Evolutionary conservation across 1,140 invertebrate species (phyloP), one percentile per base, ranked within the genome.

Genomic region (Brachionus plicatilis): DNA sequence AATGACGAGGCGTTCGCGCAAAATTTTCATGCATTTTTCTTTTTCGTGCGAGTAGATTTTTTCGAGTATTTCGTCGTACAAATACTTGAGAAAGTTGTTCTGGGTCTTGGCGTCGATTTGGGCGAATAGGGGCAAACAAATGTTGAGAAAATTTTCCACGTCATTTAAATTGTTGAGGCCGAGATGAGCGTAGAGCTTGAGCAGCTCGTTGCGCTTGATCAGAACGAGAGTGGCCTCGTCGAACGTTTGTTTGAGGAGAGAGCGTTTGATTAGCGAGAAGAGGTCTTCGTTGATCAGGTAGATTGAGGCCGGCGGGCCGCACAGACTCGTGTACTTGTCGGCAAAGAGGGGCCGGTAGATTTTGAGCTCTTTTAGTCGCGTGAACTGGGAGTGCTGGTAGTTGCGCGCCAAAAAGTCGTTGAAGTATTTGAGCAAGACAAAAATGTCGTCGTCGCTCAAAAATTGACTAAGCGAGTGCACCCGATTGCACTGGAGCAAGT

Each of bases 31-130:
- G 37, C 82, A 83, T 47, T 83, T 68, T 56, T 83, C 82, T 70
- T 83, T 83, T 56, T 83, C 82, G 53, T 83, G 82, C 41, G 68
- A 24, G 43, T 56, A 83, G 37, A 47, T 65, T 24, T 83, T 83
- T 33, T 83, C 82, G 14, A 68, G 29, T 56, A 83, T 56, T 33
- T 83, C 82, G 41, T 83, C 82, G 29, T 68, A 68, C 1, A 83
- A 24, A 14, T 70, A 83, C 37, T 83, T 83, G n/a, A 83, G 37
- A 33, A 83, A 56, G 65, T 72, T 83, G 33, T 68, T 47, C 53
- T 83, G 82, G 8, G 82, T 45, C 41, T 83, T 83, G 20, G 60
- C 60, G 20, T 83, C 82, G 2, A 83, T 27, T 68, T 72, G 53
- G 5, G 27, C 2, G 29, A 84, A 76, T 1, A 50, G 41, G 0